phyloP scores from a whole-genome alignment of 2,797 vertebrate species.

The Etheostoma perlongum region DNA sequence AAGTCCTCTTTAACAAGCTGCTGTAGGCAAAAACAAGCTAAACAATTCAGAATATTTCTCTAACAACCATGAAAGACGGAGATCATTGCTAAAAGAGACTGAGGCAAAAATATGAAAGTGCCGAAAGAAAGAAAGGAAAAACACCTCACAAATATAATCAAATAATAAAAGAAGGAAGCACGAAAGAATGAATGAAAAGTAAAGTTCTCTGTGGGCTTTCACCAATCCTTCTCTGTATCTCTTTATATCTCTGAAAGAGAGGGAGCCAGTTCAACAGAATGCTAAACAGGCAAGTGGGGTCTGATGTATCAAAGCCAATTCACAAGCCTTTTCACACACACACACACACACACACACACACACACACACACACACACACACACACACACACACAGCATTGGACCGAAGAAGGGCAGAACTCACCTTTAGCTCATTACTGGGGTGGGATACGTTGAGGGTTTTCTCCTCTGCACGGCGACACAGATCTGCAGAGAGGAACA shows the following conservation, averaged over 20 bases:
- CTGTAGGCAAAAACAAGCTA: conserved; percentile 57
- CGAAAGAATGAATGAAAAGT: conserved; percentile 13
- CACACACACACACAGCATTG: not conserved
- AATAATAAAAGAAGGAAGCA: not conserved
- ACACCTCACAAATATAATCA: not conserved
- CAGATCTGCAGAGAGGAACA: conserved; percentile 43
- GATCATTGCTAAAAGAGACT: conserved; percentile 33
- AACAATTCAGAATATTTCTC: conserved; percentile 48
- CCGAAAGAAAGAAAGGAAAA: not conserved
- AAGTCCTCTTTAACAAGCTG: conserved; percentile 60
- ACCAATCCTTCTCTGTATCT: conserved; percentile 22
- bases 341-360: conserved; percentile 14
- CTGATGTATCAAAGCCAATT: conserved; percentile 45
- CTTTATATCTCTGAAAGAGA: conserved; percentile 19
- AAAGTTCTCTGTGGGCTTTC: conserved; percentile 11
- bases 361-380: conserved; percentile 24
- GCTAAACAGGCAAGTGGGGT: conserved; percentile 49
- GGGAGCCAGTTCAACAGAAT: conserved; percentile 51
- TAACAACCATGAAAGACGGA: conserved; percentile 52
- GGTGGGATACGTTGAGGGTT: conserved; percentile 39
- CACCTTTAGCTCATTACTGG: conserved; percentile 77
- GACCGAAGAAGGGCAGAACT: conserved; percentile 22
- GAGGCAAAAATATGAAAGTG: conserved; percentile 8
- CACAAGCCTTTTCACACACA: conserved; percentile 54
- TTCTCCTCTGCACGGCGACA: conserved; percentile 37